These are phyloP conservation scores for Heliconius erato DNA, from an alignment of 2,888 invertebrate genomes.

Conservation along the genomic window DNA sequence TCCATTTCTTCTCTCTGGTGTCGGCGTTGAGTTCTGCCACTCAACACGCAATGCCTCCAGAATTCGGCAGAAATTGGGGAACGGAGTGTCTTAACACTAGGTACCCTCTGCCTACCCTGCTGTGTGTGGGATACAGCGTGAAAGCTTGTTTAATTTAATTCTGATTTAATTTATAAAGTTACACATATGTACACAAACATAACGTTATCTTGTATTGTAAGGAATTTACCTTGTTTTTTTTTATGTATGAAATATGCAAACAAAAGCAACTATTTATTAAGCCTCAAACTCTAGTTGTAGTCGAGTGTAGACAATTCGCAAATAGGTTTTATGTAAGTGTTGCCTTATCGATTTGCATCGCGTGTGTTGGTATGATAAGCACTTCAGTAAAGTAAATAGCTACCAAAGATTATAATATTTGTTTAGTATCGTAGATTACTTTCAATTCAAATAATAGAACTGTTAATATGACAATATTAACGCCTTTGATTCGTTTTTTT, in stretches of 20 bases:
- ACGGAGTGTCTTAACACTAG: no score
- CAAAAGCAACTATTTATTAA: constrained; percentile 14
- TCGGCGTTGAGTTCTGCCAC: no score
- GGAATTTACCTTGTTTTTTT: background rate
- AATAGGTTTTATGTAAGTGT: constrained; percentile 1
- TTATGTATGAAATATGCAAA: background rate
- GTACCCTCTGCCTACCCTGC: no score
- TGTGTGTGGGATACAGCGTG: no score
- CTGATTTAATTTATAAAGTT: no score
- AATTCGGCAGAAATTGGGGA: no score
- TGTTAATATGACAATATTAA: no score
- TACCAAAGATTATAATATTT: constrained; percentile 7
- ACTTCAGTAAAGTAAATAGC: constrained; percentile 21
- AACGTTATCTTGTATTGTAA: background rate
- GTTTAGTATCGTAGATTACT: background rate
- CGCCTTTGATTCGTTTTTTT: no score
- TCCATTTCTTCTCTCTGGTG: no score
- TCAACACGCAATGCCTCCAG: no score
- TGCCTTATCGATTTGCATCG: constrained; percentile 23
- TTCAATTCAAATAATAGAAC: no score
- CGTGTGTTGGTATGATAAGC: constrained; percentile 28
- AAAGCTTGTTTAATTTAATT: no score
- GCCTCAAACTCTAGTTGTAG: constrained; percentile 9
- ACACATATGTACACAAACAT: background rate
- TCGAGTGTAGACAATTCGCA: background rate